phyloP scores from a whole-genome alignment of 2,797 vertebrate species.

The Pelodytes ibericus region DNA sequence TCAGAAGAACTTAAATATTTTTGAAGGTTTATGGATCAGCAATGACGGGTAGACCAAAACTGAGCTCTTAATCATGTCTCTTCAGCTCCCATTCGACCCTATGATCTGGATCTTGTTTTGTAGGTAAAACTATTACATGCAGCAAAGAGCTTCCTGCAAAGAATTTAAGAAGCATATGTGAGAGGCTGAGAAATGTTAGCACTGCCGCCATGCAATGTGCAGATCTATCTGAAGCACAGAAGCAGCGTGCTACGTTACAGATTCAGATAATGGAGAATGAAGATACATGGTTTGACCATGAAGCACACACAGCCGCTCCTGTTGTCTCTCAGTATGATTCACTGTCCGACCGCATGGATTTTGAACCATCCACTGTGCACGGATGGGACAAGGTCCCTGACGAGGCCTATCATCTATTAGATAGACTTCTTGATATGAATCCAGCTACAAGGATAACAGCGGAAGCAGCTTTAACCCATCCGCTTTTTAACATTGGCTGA shows the following conservation, averaged over 20 bases:
- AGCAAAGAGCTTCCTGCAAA: slow-evolving; percentile 88
- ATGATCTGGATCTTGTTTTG: too few species aligned
- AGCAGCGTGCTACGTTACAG: slow-evolving; percentile 42
- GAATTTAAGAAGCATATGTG: slow-evolving; percentile 88
- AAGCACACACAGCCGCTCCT: slow-evolving; percentile 13
- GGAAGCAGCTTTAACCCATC: slow-evolving; percentile 81
- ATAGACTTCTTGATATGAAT: slow-evolving; percentile 91
- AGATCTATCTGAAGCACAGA: slow-evolving; percentile 49
- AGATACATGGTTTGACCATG: slow-evolving; percentile 39
- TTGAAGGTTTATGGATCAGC: too few species aligned
- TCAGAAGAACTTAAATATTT: too few species aligned
- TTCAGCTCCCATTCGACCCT: too few species aligned
- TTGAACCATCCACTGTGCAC: slow-evolving; percentile 54
- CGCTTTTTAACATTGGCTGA: slow-evolving; percentile 75
- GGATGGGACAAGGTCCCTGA: slow-evolving; percentile 88
- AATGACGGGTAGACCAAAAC: too few species aligned
- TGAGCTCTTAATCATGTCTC: too few species aligned
- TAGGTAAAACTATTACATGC: slow-evolving; percentile 91
- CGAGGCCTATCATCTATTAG: slow-evolving; percentile 88
- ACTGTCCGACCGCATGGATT: slow-evolving; percentile 18
- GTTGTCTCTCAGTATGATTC: slow-evolving; percentile 6
- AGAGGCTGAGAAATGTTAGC: slow-evolving; percentile 78
- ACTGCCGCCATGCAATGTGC: slow-evolving; percentile 7
- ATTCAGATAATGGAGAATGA: slow-evolving; percentile 42
- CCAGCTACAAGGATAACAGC: slow-evolving; percentile 91